Evolutionary conservation across 2,113 vertebrate genomes (phyloP).

Genomic region (Dromas ardeola): DNA sequence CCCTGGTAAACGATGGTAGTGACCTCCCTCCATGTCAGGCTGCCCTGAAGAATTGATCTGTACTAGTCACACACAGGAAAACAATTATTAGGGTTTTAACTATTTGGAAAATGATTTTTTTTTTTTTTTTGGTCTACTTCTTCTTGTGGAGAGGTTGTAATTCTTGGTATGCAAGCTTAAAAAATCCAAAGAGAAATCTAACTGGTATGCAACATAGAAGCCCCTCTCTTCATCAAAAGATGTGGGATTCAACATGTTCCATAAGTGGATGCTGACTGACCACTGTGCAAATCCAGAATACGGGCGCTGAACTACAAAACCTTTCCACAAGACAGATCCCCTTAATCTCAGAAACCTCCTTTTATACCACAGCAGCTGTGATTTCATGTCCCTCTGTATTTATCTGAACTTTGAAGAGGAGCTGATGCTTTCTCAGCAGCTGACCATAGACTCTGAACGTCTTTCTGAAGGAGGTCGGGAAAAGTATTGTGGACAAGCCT

Average conservation of each 20-base stretch:
- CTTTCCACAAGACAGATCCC: background rate
- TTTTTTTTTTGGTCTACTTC: background rate
- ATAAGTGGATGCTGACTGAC: background rate
- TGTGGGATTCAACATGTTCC: background rate
- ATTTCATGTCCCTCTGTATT: background rate
- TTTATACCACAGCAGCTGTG: background rate
- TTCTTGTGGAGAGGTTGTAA: background rate
- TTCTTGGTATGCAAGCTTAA: background rate
- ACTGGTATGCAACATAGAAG: background rate
- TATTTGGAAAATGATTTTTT: background rate
- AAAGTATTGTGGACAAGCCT: background rate
- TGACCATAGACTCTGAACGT: background rate
- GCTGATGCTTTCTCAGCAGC: background rate
- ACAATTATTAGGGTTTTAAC: background rate
- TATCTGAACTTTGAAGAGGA: background rate
- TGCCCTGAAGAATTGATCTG: background rate
- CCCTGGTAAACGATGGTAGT: background rate
- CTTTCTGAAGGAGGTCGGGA: background rate
- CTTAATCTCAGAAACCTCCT: background rate
- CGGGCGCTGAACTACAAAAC: background rate
- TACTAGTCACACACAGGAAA: background rate
- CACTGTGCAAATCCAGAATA: background rate
- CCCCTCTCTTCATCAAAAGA: background rate
- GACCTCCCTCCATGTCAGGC: background rate
- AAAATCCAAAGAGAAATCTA: background rate